These are phyloP conservation scores for Ciconia nigra DNA, from an alignment of 2,797 vertebrate genomes.

Conservation along the genomic window DNA sequence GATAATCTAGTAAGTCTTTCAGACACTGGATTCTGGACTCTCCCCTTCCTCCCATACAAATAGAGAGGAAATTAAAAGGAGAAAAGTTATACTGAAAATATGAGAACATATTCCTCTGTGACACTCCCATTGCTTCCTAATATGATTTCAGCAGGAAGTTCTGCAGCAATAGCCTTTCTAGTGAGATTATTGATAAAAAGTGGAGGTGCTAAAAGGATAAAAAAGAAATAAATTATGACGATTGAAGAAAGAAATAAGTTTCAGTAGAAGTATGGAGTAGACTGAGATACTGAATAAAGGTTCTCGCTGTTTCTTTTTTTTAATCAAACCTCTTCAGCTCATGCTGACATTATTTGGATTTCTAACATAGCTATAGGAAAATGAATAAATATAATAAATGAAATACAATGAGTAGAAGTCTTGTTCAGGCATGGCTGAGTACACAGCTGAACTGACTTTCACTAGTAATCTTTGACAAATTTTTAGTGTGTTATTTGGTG, in stretches of 20 bases:
- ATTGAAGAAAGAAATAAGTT: not conserved
- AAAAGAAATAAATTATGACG: not conserved
- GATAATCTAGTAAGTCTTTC: not conserved
- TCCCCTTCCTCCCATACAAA: conserved; percentile 37
- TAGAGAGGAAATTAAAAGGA: conserved; percentile 30
- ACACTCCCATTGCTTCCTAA: not conserved
- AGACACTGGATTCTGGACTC: not conserved
- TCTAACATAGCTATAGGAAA: not conserved
- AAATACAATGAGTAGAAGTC: not conserved
- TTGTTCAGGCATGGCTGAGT: not conserved
- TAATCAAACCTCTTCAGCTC: not conserved
- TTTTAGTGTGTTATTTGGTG: conserved; percentile 2
- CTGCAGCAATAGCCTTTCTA: not conserved
- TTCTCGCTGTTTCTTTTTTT: not conserved
- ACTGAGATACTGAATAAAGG: not conserved
- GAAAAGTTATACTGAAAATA: conserved; percentile 23
- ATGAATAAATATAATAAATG: not conserved
- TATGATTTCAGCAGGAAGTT: conserved; percentile 13
- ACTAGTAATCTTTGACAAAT: not conserved
- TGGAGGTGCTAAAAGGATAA: not conserved
- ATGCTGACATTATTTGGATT: not conserved
- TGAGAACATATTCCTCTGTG: not conserved
- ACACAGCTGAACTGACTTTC: conserved; percentile 25
- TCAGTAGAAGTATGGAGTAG: not conserved
- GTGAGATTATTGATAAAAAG: not conserved